Evolutionary conservation across 2,888 invertebrate genomes (phyloP).

Genomic region (Eucera pruinosa): DNA sequence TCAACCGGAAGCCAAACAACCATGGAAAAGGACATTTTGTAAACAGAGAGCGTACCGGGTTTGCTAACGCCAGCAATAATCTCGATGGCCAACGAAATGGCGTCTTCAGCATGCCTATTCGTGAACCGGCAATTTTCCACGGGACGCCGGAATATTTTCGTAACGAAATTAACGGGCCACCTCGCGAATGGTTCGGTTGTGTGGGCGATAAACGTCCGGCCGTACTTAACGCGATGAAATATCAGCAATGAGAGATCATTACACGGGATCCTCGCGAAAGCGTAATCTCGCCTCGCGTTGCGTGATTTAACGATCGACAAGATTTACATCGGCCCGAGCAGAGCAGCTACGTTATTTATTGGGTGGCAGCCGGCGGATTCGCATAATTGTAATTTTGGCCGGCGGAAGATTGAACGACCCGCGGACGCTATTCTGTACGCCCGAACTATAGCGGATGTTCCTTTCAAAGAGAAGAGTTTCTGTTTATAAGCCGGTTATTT

Average conservation of each 20-base stretch:
- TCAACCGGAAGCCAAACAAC: constrained; percentile 41
- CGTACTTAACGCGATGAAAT: constrained; percentile 62
- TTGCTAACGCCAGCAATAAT: background rate
- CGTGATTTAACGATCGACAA: constrained; percentile 59
- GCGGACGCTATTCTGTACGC: background rate
- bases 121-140: constrained; percentile 12
- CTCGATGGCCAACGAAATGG: background rate
- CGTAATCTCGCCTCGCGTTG: constrained; percentile 34
- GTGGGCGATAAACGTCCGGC: constrained; percentile 60
- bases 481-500: too few relatives aligned
- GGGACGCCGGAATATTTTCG: constrained; percentile 40
- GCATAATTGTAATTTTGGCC: constrained; percentile 53
- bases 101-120: constrained; percentile 10
- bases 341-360: constrained; percentile 40
- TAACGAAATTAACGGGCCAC: constrained; percentile 48
- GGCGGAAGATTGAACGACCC: background rate
- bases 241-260: constrained; percentile 61
- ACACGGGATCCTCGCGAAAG: constrained; percentile 46
- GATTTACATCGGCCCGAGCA: constrained; percentile 44
- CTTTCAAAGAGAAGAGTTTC: background rate
- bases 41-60: constrained; percentile 19
- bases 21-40: constrained; percentile 32
- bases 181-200: constrained; percentile 16
- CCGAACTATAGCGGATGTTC: background rate
- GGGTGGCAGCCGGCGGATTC: background rate